Evolutionary conservation across 2,888 invertebrate species (phyloP), one percentile per base, ranked within the genome.

Genomic region (Nymphalis c-album): DNA sequence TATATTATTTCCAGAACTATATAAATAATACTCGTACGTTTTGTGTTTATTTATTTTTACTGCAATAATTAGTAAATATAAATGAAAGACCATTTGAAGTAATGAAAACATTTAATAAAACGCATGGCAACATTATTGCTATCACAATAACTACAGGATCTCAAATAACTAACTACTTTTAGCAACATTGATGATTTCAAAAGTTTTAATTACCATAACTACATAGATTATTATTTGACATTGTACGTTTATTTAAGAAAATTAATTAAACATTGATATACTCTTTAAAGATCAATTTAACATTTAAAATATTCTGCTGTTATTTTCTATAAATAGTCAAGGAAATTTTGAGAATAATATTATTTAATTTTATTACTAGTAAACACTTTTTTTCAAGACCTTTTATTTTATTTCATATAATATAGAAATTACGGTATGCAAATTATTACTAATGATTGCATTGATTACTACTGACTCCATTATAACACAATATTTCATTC

Each of bases 101-200:
- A 65, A 71, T 68, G 68, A 71, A 72, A 73, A 72, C 74, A 71
- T 74, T 74, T 74, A 74, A 70, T 74, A 74, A 74, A 73, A 68
- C 66, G 67, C 60, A 58, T 69, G 64, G 64, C 64, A 69, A 69
- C 64, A 50, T 59, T 64, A 64, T 64, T 69, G 67, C 70, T 68
- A 71, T 70, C 70, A 71, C 73, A 71, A 69, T 62, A 70, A 65
- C 73, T 68, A 71, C 48, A 58, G 61, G 26, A 72, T 63, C 60
- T 69, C 64, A 64, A 64, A 50, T 64, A 35, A 62, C 62, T 18
- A 47, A 70, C 70, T 65, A 63, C 60, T 50, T 31, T 67, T 66
- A 60, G 45, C 46, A 64, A 71, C 69, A 72, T 55, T 60, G 35
- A 50, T 40, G 59, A 58, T 65, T 65, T 60, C n/a, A 50, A 60